Evolutionary conservation across 2,113 vertebrate species (phyloP), one percentile per base, ranked within the genome.

Genomic region (Pao palembangensis): DNA sequence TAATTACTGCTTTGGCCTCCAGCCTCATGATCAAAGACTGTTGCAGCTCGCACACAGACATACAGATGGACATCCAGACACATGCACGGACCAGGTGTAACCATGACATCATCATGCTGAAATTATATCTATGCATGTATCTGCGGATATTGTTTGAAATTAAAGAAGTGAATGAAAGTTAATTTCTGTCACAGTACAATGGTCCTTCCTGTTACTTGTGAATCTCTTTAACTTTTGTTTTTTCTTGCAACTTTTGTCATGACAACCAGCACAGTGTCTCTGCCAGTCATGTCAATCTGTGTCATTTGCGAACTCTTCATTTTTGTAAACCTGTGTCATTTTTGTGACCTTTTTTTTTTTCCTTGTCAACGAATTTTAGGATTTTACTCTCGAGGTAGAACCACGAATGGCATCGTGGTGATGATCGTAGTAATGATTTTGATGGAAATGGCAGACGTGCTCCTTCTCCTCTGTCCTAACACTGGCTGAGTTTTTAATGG

Each of bases 361-460:
- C 69, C 82, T 71, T 77, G 34, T 47, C 81, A 48, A 58, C 48
- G 85, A 82, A 81, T 71, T 86, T 67, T 90, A 92, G 91, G 91
- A 92, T 88, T 92, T 80, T 91, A 90, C 87, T 53, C 90, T 92
- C 48, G 82, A 92, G 91, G 91, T 92, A 92, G 85, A 87, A 76
- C 84, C 78, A 73, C 51, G 50, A 76, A 81, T 77, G 69, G 89
- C 90, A 90, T 90, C 76, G 75, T 85, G 76, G 61, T 70, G 72
- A 65, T 73, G 71, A 73, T 76, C 55, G 71, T 47, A 13, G 6
- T n/a, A n/a, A 47, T 47, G 44, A 47, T 16, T 7, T 16, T 47
- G 44, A 52, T 52, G 23, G 51, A 52, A 52, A 52, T 28, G 23
- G 51, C 23, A 52, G 25, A 28, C 15, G 13, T 23, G 50, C 19